Evolutionary conservation across 2,113 vertebrate species (phyloP).

Genomic region (Melanerpes aurifrons): DNA sequence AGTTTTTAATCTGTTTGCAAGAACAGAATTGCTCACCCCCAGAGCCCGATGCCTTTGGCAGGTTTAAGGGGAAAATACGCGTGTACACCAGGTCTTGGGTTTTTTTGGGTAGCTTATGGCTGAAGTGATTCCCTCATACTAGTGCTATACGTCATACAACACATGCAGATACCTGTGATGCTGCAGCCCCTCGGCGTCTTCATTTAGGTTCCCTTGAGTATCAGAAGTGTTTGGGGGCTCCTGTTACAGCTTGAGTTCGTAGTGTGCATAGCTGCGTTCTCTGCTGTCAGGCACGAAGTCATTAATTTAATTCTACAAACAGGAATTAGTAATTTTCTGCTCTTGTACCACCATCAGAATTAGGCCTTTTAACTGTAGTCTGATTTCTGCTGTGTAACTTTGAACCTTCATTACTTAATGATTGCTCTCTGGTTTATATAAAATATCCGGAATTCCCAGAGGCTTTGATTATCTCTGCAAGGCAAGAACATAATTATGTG

Average conservation of each 20-base stretch:
- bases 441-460: background rate
- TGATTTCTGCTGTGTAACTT: background rate
- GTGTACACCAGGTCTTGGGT: background rate
- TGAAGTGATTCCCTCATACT: fast-evolving
- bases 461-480: background rate
- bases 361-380: background rate
- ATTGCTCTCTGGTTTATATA: background rate
- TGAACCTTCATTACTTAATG: background rate
- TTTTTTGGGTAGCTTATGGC: background rate
- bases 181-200: background rate
- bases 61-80: background rate
- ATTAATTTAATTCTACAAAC: background rate
- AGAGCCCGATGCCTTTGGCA: background rate
- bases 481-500: background rate
- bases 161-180: background rate
- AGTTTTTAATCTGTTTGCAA: background rate
- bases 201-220: background rate
- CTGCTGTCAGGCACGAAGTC: fast-evolving
- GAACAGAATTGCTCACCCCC: background rate
- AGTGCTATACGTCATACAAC: fast-evolving
- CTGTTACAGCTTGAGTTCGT: background rate
- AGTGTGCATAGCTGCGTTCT: background rate
- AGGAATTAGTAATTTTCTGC: background rate
- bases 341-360: background rate
- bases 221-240: fast-evolving